Evolutionary conservation across 2,797 vertebrate genomes (phyloP), one percentile per base, ranked within the genome.

Genomic region (Epinephelus coioides): DNA sequence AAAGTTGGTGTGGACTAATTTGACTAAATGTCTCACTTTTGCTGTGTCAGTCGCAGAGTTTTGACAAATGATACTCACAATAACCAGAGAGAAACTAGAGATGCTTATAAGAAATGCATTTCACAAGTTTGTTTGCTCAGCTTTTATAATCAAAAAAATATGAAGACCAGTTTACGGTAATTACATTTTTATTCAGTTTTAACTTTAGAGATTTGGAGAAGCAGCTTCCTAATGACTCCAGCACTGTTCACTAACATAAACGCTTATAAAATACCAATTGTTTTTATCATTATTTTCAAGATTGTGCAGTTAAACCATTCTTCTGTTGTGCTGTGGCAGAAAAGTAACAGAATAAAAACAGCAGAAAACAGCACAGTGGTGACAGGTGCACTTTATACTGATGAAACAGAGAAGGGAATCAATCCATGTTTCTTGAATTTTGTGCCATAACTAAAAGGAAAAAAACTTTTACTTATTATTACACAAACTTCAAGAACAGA

Each of bases 331-430:
- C 3, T 46, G 5, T 44, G 13, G 6, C 3, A 14, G 17, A 49
- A 61, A 19, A 40, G n/a, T 6, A 34, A 2, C n/a, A 19, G 46
- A 44, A n/a, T 15, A 27, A 23, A 53, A 23, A 14, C 14, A n/a
- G 23, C 14, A 19, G 27, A 61, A 57, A 73, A 18, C 27, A 19
- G 17, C 15, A 43, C 17, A 50, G 21, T 43, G 18, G 15, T 18
- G 56, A 73, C 69, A 79, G 27, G 49, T 59, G 68, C 60, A 71
- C 4, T 34, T 9, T 6, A 2, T 12, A 21, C 6, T 25, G 17
- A 49, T 53, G 19, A 54, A 63, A 57, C 10, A 12, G 17, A 62
- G 11, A 50, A 49, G 34, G 2, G 40, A 43, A 12, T 43, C 40
- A 43, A 43, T 43, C 40, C 40, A 43, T 40, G 38, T 40, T 40